Percentiles rank a stretch among this genome's conserved stretches.
Evolutionary conservation across 1,140 invertebrate species (phyloP).

Genomic region (Drosophila pachea): DNA sequence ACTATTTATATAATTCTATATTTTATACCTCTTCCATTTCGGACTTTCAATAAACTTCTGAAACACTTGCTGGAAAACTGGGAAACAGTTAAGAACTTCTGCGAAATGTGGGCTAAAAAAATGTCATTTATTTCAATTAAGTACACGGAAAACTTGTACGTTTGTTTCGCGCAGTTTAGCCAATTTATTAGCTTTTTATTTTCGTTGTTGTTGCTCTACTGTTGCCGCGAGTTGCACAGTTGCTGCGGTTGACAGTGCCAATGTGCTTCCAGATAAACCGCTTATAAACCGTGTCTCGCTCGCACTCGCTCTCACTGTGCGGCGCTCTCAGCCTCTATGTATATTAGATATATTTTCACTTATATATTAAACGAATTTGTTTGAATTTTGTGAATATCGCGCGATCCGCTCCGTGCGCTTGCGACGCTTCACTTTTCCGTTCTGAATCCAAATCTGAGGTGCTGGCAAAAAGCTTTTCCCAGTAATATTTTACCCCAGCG

Average conservation of each 20-base stretch:
- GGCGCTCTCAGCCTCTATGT: background rate
- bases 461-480: conserved; percentile 62
- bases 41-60: background rate
- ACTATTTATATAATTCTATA: too few relatives aligned
- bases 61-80: conserved; percentile 12
- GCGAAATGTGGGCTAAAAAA: background rate
- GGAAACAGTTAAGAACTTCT: conserved; percentile 12
- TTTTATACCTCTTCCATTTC: too few relatives aligned
- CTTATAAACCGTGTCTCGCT: conserved; percentile 16
- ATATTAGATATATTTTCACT: conserved; percentile 12
- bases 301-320: background rate
- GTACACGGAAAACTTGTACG: conserved; percentile 6
- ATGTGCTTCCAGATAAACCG: conserved; percentile 19
- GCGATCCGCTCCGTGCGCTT: conserved; percentile 53
- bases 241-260: conserved; percentile 11
- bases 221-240: conserved; percentile 28
- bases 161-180: conserved; percentile 22
- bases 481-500: conserved; percentile 45
- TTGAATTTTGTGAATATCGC: conserved; percentile 30
- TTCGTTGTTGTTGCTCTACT: conserved; percentile 23
- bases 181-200: conserved; percentile 25
- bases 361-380: conserved; percentile 11
- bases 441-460: conserved; percentile 58
- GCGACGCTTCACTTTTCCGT: conserved; percentile 71
- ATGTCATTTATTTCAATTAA: background rate